Base-by-base conservation (phyloP, 2,113 vertebrate genomes). In the Dipodomys ordii region DNA sequence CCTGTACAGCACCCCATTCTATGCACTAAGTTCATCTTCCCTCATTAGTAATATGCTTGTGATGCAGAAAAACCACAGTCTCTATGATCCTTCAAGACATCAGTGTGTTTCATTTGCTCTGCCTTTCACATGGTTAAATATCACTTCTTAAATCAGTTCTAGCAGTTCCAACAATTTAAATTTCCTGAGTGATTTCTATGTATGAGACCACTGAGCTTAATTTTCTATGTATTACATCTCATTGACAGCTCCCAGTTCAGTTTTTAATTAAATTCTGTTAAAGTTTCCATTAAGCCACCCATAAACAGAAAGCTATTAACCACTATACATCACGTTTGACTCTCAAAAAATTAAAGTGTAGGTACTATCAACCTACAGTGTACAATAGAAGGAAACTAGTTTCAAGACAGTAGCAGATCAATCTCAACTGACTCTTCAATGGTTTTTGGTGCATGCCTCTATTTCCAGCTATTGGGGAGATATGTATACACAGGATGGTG, bases 221-320 rank as follows among this genome's bases (percentile, higher is more conserved):
- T 67, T 90, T 9, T 84, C 13, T 85, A 92, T 92, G 22, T 46
- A 68, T 25, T 19, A 39, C 27, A 35, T 69, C 86, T 83, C 78
- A 57, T 23, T 83, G 88, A 92, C 92, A 90, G 67, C 20, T 35
- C 35, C 39, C 39, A 83, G 57, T 69, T 88, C 65, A 23, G 15
- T 86, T 93, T 88, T 88, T 78, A 94, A 73, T 83, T 67, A 78
- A 93, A 74, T 84, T 90, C 57, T 81, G 49, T 65, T 92, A 49
- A 80, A 83, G 44, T 82, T 95, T 83, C 73, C 67, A 39, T 83
- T 79, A 87, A 87, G 16, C n/a, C 67, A 87, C 35, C 6, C 76
- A 83, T 27, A 87, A 80, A 89, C 78, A 87, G 32, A 22, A n/a
- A 12, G 35, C 64, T 87, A 27, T 67, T 76, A 57, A 44, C 67